Evolutionary conservation across 2,797 vertebrate genomes (phyloP), one percentile per base, ranked within the genome.

Genomic region (Spinus olivaceus): DNA sequence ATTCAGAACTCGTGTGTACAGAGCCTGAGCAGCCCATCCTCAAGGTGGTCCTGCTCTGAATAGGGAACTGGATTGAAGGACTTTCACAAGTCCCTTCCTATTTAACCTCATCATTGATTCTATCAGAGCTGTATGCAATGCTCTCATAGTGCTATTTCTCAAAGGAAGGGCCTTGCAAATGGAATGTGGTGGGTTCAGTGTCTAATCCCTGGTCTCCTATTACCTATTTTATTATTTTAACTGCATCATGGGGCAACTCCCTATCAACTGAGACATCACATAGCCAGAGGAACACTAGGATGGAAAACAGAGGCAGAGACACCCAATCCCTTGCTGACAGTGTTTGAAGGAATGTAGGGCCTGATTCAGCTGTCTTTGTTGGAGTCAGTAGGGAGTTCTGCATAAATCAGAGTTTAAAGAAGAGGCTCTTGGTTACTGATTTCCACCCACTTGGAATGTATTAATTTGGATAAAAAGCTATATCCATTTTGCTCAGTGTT

Each of bases 301-400:
- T 88, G 94, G 95, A 96, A 95, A 90, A 81, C 84, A 96, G 95
- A 96, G 88, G 79, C 94, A 94, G 94, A 81, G 96, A 96, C 96
- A 95, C 96, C 95, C 96, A 97, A 91, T 97, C 97, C 94, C 92
- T 94, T 90, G 95, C 95, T 97, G 92, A 96, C 95, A 97, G 86
- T 87, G 84, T 95, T 42, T 96, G 79, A 95, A 97, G 87, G 97
- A 97, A 97, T 97, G 96, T 81, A 53, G 86, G 92, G 84, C 69
- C 92, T 96, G 95, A 95, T 92, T 96, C 95, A 96, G 85, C 94
- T 94, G 92, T 53, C 92, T 95, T 90, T 97, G 91, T 95, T 96
- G 8, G 13, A 92, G 82, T 96, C 96, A 96, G 84, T 94, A 87
- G 95, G 94, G 93, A 96, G 92, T 79, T 96, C 60, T 93, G 66